phyloP scores from a whole-genome alignment of 2,888 invertebrate genomes.

The Leucophenga montana region DNA sequence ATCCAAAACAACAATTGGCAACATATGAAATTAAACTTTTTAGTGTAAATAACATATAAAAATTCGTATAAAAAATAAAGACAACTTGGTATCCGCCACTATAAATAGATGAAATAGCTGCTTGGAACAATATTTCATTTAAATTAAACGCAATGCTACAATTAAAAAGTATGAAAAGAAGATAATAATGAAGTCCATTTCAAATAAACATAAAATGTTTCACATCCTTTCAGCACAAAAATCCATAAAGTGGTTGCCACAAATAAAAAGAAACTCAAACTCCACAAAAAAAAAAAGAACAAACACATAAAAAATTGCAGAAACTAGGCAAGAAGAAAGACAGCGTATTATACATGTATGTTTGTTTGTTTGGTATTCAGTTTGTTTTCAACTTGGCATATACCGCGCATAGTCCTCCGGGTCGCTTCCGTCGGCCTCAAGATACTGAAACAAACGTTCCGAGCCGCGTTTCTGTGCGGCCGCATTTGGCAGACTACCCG shows the following conservation, averaged over 20 bases:
- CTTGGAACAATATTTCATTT: not conserved
- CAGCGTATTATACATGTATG: conserved; percentile 9
- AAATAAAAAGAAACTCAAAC: not conserved
- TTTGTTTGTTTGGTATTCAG: too few relatives aligned
- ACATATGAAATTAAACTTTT: not conserved
- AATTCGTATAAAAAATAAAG: not conserved
- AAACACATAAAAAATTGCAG: conserved; percentile 26
- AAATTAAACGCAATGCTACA: not conserved
- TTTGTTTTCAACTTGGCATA: conserved; percentile 30
- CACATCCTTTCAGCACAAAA: not conserved
- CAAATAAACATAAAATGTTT: too few relatives aligned
- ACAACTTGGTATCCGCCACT: not conserved
- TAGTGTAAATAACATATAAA: not conserved
- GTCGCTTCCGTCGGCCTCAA: conserved; percentile 84
- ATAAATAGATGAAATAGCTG: not conserved
- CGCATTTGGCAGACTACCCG: conserved; percentile 69
- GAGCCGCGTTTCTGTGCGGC: conserved; percentile 77
- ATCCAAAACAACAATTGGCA: not conserved
- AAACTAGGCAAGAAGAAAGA: conserved; percentile 23
- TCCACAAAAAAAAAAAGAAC: not conserved
- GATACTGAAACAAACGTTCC: conserved; percentile 81
- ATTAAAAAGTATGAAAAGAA: not conserved
- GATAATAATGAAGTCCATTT: not conserved
- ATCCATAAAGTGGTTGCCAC: too few relatives aligned
- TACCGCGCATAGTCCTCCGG: conserved; percentile 75